Evolutionary conservation across 2,888 invertebrate genomes (phyloP).

Genomic region (Strigamia transsilvanica): DNA sequence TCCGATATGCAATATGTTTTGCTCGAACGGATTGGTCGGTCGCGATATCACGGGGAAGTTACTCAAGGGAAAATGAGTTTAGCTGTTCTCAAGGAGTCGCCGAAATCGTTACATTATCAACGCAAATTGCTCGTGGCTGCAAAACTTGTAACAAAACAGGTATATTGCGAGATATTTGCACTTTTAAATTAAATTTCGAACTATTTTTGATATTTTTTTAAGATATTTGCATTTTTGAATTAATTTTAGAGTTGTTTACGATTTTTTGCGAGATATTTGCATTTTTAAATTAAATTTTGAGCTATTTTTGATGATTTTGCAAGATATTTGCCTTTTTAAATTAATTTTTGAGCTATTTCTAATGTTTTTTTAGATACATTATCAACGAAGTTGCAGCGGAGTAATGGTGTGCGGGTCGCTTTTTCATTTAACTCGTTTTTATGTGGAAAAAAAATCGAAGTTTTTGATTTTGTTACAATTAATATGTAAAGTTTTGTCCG

Average conservation of each 20-base stretch:
- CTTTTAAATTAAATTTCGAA: too few relatives aligned
- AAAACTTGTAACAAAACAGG: constrained; percentile 72
- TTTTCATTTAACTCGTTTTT: constrained; percentile 68
- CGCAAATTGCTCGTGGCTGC: constrained; percentile 71
- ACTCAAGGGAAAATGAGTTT: constrained; percentile 73
- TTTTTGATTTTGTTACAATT: constrained; percentile 68
- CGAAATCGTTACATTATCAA: constrained; percentile 72
- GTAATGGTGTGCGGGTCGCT: constrained; percentile 59
- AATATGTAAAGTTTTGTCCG: constrained; percentile 69
- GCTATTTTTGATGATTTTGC: too few relatives aligned
- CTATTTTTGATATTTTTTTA: too few relatives aligned
- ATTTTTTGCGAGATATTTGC: too few relatives aligned
- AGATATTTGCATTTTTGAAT: too few relatives aligned
- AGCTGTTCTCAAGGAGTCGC: constrained; percentile 58
- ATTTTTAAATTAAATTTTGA: too few relatives aligned
- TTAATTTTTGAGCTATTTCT: background rate
- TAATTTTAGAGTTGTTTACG: too few relatives aligned
- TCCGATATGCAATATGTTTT: constrained; percentile 73
- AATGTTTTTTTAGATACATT: background rate
- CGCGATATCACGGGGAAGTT: constrained; percentile 74
- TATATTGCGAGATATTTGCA: constrained; percentile 56
- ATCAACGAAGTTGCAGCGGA: constrained; percentile 58
- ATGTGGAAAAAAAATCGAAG: constrained; percentile 69
- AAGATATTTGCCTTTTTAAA: background rate
- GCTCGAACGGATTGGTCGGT: constrained; percentile 77